A percentile compares a stretch with the other conserved stretches of the same genome.
Conservation (phyloP, 2,113 vertebrate genomes). For the Megaceryle torquata region DNA sequence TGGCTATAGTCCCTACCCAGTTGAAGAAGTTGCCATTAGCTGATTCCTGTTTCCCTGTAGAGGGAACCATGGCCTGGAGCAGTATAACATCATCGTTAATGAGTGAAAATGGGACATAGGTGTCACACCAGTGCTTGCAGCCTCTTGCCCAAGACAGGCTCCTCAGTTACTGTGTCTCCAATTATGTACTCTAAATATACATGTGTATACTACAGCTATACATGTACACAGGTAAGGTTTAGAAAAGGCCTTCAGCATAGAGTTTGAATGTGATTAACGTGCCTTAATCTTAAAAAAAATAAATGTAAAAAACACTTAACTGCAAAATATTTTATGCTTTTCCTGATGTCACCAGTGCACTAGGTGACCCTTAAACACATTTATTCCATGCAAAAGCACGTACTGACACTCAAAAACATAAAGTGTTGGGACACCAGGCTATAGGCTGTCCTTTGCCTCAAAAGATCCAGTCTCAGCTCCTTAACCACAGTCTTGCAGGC, state of each 20-base stretch:
- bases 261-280: neutral
- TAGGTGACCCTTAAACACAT: neutral
- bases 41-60: neutral
- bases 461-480: neutral
- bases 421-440: neutral
- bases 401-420: neutral
- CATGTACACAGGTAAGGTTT: neutral
- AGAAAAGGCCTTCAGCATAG: neutral
- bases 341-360: neutral
- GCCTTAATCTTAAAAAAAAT: neutral
- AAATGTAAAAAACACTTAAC: neutral
- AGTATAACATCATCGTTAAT: neutral
- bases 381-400: neutral
- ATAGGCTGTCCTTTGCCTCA: neutral
- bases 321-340: neutral
- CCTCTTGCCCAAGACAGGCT: neutral
- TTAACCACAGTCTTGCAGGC: neutral
- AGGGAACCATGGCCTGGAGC: neutral
- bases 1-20: too few relatives aligned
- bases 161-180: neutral
- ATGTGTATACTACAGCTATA: neutral
- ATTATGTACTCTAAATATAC: neutral
- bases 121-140: neutral
- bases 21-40: neutral
- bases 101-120: neutral